Evolutionary conservation across 2,113 vertebrate species (phyloP).

Genomic region (Paedocypris sp.): DNA sequence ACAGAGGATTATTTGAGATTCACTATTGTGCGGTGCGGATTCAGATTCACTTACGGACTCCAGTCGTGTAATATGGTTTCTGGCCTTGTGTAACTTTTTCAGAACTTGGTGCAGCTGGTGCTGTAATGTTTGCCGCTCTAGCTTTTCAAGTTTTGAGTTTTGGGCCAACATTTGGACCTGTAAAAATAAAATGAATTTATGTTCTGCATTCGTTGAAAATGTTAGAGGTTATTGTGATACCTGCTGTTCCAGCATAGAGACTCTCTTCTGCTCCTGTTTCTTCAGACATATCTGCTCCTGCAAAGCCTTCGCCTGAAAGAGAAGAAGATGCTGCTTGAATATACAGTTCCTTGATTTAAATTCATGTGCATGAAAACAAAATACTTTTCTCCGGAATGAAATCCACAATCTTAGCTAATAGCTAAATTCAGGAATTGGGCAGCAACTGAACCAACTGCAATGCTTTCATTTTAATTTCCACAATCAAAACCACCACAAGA

Average conservation of each 20-base stretch:
- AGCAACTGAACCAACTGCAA: no score
- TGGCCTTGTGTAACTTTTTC: conserved; percentile 76
- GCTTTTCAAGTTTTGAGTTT: conserved; percentile 83
- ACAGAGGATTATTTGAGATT: background rate
- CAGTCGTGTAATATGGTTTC: conserved; percentile 72
- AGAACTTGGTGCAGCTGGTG: conserved; percentile 76
- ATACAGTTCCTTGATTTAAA: no score
- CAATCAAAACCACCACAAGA: no score
- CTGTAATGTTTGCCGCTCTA: conserved; percentile 77
- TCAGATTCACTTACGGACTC: conserved; percentile 80
- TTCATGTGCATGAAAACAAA: no score
- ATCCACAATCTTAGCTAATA: no score
- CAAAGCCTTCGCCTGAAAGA: conserved; percentile 72
- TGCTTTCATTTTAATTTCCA: no score
- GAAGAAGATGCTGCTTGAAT: background rate
- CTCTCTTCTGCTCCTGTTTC: conserved; percentile 68
- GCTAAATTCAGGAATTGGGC: no score
- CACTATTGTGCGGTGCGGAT: no score
- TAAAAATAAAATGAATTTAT: no score
- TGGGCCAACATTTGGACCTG: no score
- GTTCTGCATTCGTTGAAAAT: no score
- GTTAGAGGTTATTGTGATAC: conserved; percentile 46
- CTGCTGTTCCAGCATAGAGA: conserved; percentile 77
- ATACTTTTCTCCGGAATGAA: no score
- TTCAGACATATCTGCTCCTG: conserved; percentile 70